A percentile compares a stretch with the other conserved stretches of the same genome.
Conservation (phyloP, 2,888 invertebrate genomes). For the Aromia moschata region DNA sequence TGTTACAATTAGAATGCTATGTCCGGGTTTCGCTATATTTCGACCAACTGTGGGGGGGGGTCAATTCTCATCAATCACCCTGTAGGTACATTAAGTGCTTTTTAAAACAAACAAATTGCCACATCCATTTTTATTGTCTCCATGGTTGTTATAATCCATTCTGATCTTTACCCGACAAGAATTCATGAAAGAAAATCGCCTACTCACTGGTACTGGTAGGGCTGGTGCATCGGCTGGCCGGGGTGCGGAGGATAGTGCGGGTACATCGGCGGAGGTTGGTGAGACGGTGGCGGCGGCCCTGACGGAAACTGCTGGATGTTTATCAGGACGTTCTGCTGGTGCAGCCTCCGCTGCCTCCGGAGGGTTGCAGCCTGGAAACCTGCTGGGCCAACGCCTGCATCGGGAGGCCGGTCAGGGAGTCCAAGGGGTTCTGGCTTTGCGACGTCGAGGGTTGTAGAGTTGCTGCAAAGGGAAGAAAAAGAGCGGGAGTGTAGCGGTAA, state of each 20-base stretch:
- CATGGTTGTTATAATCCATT: too few species aligned
- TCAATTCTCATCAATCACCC: too few species aligned
- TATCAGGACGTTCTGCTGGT: slow-evolving; percentile 73
- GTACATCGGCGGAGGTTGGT: slow-evolving; percentile 64
- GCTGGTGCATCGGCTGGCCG: slow-evolving; percentile 60
- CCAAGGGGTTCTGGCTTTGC: slow-evolving; percentile 48
- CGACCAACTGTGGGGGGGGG: too few species aligned
- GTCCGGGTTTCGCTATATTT: too few species aligned
- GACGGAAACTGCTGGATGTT: slow-evolving; percentile 73
- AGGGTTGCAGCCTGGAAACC: slow-evolving; percentile 60
- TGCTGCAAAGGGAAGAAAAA: slow-evolving; percentile 49
- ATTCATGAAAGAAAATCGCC: too few species aligned
- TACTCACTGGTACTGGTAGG: slow-evolving; percentile 60
- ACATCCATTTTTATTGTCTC: too few species aligned
- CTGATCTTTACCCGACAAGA: too few species aligned
- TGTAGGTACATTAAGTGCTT: too few species aligned
- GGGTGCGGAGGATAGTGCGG: slow-evolving; percentile 55
- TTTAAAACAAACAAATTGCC: too few species aligned
- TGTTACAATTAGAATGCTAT: too few species aligned
- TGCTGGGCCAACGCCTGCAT: slow-evolving; percentile 65
- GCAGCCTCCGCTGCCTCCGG: slow-evolving; percentile 60
- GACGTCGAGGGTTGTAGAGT: slow-evolving; percentile 56
- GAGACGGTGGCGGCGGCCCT: slow-evolving; percentile 60
- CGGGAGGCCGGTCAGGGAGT: slow-evolving; percentile 59
- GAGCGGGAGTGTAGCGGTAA: too few species aligned